A percentile compares a stretch with the other conserved stretches of the same genome.
phyloP scores from a whole-genome alignment of 2,113 vertebrate genomes.

The Halcyon malimbica region DNA sequence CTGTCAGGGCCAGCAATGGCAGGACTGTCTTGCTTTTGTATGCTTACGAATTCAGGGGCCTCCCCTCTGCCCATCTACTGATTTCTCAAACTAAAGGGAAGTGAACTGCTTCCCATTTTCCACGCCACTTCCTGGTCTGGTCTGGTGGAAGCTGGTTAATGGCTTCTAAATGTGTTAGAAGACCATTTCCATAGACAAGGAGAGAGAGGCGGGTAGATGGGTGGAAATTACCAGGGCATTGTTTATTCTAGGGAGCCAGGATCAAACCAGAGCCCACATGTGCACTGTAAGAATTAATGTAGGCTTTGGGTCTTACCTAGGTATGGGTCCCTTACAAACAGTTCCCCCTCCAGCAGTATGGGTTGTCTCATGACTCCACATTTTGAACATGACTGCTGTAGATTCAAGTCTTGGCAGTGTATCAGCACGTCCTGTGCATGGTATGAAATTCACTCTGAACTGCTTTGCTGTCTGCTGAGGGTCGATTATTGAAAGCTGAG shows the following conservation, averaged over 20 bases:
- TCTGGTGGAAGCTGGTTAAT: neutral
- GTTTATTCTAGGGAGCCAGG: neutral
- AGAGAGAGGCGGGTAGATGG: neutral
- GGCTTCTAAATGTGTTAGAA: neutral
- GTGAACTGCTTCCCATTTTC: neutral
- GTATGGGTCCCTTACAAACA: no score
- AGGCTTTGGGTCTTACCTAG: neutral
- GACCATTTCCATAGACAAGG: neutral
- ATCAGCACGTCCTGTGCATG: rapidly evolving
- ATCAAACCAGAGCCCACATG: neutral
- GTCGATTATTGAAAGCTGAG: neutral
- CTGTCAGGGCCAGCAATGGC: rapidly evolving
- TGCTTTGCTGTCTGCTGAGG: neutral
- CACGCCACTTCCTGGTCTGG: neutral
- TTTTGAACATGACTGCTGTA: neutral
- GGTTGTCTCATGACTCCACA: neutral
- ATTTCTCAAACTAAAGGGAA: neutral
- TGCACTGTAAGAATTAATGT: neutral
- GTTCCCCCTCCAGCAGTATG: neutral
- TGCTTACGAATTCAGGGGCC: neutral
- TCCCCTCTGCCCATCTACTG: neutral
- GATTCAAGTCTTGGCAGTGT: neutral
- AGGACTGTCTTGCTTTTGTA: neutral
- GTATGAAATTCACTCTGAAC: neutral
- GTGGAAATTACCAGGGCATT: neutral